Percentiles rank a stretch among this genome's conserved stretches.
phyloP scores from a whole-genome alignment of 2,113 vertebrate genomes.

The Percopsis transmontana region DNA sequence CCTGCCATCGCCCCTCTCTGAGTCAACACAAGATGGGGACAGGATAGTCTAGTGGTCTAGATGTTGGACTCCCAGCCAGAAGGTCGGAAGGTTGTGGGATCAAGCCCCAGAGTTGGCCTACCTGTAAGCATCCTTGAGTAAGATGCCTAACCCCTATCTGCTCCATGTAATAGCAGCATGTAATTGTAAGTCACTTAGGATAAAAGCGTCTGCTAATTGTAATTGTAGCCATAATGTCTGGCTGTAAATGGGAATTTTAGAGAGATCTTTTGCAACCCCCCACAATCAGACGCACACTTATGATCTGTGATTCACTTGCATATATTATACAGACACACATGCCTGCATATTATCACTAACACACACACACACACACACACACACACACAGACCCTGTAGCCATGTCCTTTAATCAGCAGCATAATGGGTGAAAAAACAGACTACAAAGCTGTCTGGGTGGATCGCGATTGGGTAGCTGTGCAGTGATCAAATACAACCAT shows the following conservation, averaged over 20 bases:
- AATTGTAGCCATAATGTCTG: conserved; percentile 56
- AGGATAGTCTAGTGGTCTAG: no score
- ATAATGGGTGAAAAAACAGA: conserved; percentile 68
- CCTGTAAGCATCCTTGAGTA: no score
- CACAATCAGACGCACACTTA: no score
- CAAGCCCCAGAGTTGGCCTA: no score
- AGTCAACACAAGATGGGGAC: no score
- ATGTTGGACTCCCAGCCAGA: no score
- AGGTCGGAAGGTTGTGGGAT: no score
- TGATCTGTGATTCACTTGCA: conserved; percentile 1
- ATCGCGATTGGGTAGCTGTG: conserved; percentile 68
- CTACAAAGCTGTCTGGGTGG: conserved; percentile 65
- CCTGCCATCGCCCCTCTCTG: no score
- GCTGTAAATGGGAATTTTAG: conserved; percentile 58
- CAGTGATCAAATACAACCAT: conserved; percentile 62
- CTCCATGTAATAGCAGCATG: no score
- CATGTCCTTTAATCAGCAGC: conserved; percentile 62
- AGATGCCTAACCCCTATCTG: no score
- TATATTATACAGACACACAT: conserved; percentile 1
- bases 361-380: background rate
- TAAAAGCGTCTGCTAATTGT: no score
- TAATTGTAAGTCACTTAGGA: no score
- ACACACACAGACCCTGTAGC: background rate
- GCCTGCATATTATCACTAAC: background rate
- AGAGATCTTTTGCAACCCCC: conserved; percentile 63